phyloP scores from a whole-genome alignment of 2,113 vertebrate species.

The Solenodon paradoxus region DNA sequence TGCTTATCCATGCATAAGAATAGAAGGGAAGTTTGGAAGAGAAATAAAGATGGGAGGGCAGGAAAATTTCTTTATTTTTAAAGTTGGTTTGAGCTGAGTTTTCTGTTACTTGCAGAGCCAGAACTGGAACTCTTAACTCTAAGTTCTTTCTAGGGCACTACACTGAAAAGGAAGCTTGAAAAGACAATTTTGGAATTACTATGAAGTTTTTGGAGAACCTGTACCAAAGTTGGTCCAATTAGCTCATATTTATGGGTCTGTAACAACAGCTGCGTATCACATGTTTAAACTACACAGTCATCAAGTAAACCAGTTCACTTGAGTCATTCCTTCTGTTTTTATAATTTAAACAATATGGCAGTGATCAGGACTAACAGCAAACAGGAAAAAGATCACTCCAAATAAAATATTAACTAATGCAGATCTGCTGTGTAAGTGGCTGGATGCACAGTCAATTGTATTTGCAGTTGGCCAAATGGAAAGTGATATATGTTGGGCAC shows the following conservation, averaged over 20 bases:
- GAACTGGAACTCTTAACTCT: not conserved
- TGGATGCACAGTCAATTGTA: constrained; percentile 51
- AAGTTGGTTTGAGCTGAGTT: not conserved
- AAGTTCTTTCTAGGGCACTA: not conserved
- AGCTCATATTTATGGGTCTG: not conserved
- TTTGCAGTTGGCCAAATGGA: constrained; percentile 65
- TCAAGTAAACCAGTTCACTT: not conserved
- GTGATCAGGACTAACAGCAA: constrained; percentile 33
- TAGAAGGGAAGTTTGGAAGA: not conserved
- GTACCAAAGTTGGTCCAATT: not conserved
- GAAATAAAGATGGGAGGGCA: not conserved
- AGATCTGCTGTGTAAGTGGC: constrained; percentile 29
- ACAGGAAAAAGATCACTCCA: constrained; percentile 21
- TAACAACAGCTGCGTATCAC: not conserved
- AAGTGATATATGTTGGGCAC: constrained; percentile 48
- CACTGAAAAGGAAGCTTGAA: not conserved
- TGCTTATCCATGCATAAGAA: not conserved
- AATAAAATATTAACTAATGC: constrained; percentile 60
- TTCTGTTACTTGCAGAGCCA: not conserved
- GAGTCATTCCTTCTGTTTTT: constrained; percentile 5
- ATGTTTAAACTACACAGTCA: not conserved
- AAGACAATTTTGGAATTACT: not conserved
- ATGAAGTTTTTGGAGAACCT: not conserved
- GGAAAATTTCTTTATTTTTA: not conserved
- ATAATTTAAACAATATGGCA: constrained; percentile 1